These are phyloP conservation scores for Tetraneura akinire DNA, from an alignment of 1,140 invertebrate species.

Conservation along the genomic window DNA sequence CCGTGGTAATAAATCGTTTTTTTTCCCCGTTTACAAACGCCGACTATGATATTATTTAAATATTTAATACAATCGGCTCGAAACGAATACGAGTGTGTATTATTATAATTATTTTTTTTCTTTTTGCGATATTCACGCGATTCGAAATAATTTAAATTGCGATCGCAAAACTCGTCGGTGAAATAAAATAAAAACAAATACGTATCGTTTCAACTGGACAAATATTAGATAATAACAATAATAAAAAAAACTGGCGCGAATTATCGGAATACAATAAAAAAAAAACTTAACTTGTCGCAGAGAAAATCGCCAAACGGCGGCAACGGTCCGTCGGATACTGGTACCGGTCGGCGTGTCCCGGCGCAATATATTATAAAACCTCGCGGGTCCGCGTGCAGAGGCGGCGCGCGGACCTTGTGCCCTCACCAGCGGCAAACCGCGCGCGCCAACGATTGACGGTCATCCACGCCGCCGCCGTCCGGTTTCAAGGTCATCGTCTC, in stretches of 20 bases:
- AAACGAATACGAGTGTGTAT: too few relatives aligned
- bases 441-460: constrained; percentile 8
- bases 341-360: constrained; percentile 1
- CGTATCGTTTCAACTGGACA: too few relatives aligned
- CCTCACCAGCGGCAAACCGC: constrained; percentile 19
- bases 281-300: too few relatives aligned
- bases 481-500: constrained; percentile 13
- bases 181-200: not conserved
- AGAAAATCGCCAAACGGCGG: constrained; percentile 46
- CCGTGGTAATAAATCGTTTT: too few relatives aligned
- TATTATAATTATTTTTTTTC: too few relatives aligned
- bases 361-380: constrained; percentile 38
- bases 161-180: not conserved
- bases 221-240: too few relatives aligned
- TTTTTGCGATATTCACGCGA: too few relatives aligned
- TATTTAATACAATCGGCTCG: not conserved
- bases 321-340: constrained; percentile 51
- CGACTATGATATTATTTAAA: too few relatives aligned
- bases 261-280: not conserved
- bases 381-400: not conserved
- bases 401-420: constrained; percentile 32
- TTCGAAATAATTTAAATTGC: too few relatives aligned
- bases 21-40: too few relatives aligned
- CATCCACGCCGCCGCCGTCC: not conserved
- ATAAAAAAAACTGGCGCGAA: too few relatives aligned